Base-by-base conservation (phyloP, 2,888 invertebrate genomes). In the Copidosoma aretas region DNA sequence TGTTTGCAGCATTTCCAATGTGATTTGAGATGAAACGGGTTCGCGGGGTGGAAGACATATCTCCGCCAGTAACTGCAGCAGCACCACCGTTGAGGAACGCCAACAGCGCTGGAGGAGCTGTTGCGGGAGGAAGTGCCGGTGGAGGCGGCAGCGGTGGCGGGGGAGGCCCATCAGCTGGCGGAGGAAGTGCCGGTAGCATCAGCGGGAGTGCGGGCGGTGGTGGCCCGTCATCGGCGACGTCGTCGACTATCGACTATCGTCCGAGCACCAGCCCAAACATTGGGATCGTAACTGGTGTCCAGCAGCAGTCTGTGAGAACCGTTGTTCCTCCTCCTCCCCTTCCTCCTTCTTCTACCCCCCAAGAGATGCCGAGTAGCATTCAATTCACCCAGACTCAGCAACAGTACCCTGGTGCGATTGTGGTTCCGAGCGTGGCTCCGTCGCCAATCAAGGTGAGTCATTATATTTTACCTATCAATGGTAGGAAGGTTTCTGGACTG, bases 1-100 rank as follows among this genome's bases (percentile, higher is more conserved):
- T 32, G 32, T 73, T 85, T 84, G 25, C 83, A 88, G 88, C 84
- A 84, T 84, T 84, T 84, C 86, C 85, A 85, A 88, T 88, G 88
- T 88, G 84, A 89, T 86, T 88, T 88, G 88, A 88, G 86, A 89
- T 89, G 89, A 89, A 89, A 88, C 88, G 89, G 81, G 82, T 81
- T 80, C 83, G 82, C 67, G 83, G 82, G 82, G 81, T 81, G 81
- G 83, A 84, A 77, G 83, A 84, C 75, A 80, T 82, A 80, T 73
- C 78, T 79, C 81, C 83, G 77, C 80, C 80, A 70, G 82, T 85
- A 67, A 82, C 86, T 64, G 82, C 86, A 67, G 82, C 86, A 65
- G 82, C 86, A 54, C 86, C 86, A 54, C 86, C 88, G 82, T 79
- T 88, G 75, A 86, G 70, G 84, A 87, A 80, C 80, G 84, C 76